A percentile compares a stretch with the other conserved stretches of the same genome.
These are phyloP conservation scores for Anthopleura xanthogrammica DNA, from an alignment of 92 coral and sea anemone species.

Conservation along the genomic window DNA sequence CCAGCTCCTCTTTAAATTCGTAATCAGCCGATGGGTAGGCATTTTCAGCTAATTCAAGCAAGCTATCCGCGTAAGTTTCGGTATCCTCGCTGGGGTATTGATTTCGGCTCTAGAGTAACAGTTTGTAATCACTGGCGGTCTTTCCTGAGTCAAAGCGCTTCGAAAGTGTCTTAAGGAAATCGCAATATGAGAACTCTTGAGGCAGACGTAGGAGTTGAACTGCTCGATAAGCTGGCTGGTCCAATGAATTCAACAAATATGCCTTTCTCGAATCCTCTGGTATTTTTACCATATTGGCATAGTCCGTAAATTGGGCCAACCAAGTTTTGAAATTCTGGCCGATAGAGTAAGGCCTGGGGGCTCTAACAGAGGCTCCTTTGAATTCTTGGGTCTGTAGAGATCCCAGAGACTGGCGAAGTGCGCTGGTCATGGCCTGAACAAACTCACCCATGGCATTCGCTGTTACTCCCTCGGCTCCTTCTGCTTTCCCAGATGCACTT, in stretches of 20 bases:
- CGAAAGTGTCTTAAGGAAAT: not conserved
- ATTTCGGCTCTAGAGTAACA: slow-evolving; percentile 9
- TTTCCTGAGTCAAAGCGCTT: slow-evolving; percentile 7
- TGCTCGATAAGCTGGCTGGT: slow-evolving; percentile 45
- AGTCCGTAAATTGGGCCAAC: slow-evolving; percentile 46
- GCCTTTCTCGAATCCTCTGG: slow-evolving; percentile 4
- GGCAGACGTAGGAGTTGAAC: slow-evolving; percentile 42
- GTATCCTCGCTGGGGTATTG: slow-evolving; percentile 6
- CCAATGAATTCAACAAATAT: slow-evolving; percentile 39
- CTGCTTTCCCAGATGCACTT: too few species aligned
- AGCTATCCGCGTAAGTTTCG: slow-evolving; percentile 38
- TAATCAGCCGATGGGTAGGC: slow-evolving; percentile 51
- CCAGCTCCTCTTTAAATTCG: slow-evolving; percentile 41
- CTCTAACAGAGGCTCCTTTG: too few species aligned
- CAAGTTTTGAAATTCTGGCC: slow-evolving; percentile 54
- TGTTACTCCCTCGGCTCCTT: too few species aligned
- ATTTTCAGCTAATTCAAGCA: slow-evolving; percentile 40
- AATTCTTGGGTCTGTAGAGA: too few species aligned
- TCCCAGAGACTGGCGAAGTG: too few species aligned
- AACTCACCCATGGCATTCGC: too few species aligned
- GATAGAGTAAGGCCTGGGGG: slow-evolving; percentile 9
- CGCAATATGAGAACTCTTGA: slow-evolving; percentile 36
- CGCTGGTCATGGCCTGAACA: too few species aligned
- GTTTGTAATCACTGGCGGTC: slow-evolving; percentile 30
- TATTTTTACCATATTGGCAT: slow-evolving; percentile 35